Evolutionary conservation across 1,140 invertebrate genomes (phyloP).

Genomic region (Orius laevigatus): DNA sequence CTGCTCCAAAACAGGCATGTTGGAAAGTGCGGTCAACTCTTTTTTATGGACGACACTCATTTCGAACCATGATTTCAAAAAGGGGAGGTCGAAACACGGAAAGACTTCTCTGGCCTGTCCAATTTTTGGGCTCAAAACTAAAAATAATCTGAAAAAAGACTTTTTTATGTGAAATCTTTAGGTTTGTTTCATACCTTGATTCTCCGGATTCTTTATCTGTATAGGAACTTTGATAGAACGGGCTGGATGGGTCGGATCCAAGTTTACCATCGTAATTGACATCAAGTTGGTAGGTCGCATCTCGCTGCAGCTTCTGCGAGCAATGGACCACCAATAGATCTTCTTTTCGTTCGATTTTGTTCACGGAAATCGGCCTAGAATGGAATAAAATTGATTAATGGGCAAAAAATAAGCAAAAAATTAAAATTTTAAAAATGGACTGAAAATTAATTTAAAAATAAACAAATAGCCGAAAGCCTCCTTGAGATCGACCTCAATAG

Average conservation of each 20-base stretch:
- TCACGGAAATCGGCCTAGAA: constrained; percentile 18
- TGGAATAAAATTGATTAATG: too few relatives aligned
- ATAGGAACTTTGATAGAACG: constrained; percentile 20
- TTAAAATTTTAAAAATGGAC: constrained; percentile 1
- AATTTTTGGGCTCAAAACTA: constrained; percentile 61
- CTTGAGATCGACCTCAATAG: too few relatives aligned
- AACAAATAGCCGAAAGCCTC: too few relatives aligned
- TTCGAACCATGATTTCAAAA: constrained; percentile 55
- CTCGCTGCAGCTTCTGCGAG: constrained; percentile 19
- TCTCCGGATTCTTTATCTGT: constrained; percentile 17
- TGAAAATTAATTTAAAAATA: too few relatives aligned
- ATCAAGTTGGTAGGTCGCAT: constrained; percentile 22
- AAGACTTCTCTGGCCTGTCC: constrained; percentile 70
- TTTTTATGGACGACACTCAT: constrained; percentile 43
- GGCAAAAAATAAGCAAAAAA: too few relatives aligned
- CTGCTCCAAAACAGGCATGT: constrained; percentile 38
- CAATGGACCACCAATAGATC: constrained; percentile 17
- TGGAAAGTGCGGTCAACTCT: constrained; percentile 41
- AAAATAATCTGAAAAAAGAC: constrained; percentile 32
- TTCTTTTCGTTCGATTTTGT: constrained; percentile 17
- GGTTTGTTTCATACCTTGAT: constrained; percentile 13
- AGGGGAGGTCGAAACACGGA: constrained; percentile 86
- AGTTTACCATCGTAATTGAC: constrained; percentile 20
- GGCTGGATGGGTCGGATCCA: constrained; percentile 11
- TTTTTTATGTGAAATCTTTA: neutral